Conservation (phyloP, 2,113 vertebrate species). For the Mixornis gularis region DNA sequence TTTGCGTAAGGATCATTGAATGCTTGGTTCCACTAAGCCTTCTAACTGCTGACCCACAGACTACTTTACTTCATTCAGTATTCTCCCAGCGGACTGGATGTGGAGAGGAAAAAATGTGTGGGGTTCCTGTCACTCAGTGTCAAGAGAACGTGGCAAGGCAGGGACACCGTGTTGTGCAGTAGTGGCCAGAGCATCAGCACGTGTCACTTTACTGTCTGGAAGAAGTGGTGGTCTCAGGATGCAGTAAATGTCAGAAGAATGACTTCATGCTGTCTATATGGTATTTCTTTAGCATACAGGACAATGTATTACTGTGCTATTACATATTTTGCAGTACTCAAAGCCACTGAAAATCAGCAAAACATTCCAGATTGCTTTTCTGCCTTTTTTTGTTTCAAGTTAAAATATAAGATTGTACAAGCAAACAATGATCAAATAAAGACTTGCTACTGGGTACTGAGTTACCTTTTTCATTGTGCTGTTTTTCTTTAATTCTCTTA, state of each 20-base stretch:
- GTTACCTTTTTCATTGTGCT: neutral
- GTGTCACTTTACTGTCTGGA: neutral
- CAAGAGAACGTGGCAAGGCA: neutral
- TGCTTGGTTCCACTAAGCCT: neutral
- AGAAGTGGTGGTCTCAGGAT: neutral
- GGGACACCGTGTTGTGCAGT: neutral
- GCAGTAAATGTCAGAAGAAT: neutral
- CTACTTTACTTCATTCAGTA: neutral
- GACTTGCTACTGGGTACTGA: neutral
- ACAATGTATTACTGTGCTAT: neutral
- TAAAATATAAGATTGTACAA: slow-evolving; percentile 16
- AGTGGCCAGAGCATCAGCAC: neutral
- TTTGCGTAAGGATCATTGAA: neutral
- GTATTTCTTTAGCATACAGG: neutral
- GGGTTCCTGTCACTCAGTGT: neutral
- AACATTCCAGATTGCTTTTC: neutral
- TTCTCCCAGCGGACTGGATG: neutral
- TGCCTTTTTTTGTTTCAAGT: slow-evolving; percentile 13
- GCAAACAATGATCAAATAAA: slow-evolving; percentile 24
- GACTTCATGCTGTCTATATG: neutral
- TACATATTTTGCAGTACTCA: neutral
- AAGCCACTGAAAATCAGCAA: neutral
- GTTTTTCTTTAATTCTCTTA: slow-evolving; percentile 16
- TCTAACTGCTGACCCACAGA: neutral
- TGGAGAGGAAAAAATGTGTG: neutral